Evolutionary conservation across 2,797 vertebrate genomes (phyloP).

Genomic region (Decapterus maruadsi): DNA sequence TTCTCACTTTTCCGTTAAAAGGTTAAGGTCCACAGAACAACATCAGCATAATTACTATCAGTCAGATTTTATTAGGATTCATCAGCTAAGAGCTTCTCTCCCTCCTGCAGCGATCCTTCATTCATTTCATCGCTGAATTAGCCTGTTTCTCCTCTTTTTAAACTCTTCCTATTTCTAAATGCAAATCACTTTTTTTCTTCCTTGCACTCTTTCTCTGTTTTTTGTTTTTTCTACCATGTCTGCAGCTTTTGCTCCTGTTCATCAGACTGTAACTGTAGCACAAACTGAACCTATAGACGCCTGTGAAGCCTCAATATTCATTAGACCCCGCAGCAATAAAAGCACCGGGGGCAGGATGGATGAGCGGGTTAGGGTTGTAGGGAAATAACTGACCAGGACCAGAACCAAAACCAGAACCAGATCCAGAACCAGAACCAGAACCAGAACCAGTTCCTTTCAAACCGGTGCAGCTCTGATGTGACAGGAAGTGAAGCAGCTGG

Average conservation of each 20-base stretch:
- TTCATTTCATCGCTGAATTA: constrained; percentile 86
- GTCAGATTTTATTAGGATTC: constrained; percentile 87
- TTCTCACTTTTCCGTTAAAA: constrained; percentile 77
- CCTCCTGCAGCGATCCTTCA: constrained; percentile 76
- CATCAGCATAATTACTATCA: constrained; percentile 86
- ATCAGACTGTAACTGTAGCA: neutral
- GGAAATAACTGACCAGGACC: too few relatives aligned
- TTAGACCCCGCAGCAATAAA: neutral
- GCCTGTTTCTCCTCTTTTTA: constrained; percentile 78
- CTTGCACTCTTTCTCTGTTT: too few relatives aligned
- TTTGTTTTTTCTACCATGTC: too few relatives aligned
- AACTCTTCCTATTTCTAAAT: constrained; percentile 76
- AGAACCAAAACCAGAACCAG: neutral
- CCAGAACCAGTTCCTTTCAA: too few relatives aligned
- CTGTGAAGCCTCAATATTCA: neutral
- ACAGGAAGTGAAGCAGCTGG: too few relatives aligned
- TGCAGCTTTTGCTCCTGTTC: constrained; percentile 1
- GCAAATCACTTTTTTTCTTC: constrained; percentile 51
- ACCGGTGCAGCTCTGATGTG: too few relatives aligned
- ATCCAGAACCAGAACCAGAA: too few relatives aligned
- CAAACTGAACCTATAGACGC: neutral
- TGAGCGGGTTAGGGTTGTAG: too few relatives aligned
- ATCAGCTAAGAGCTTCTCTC: constrained; percentile 77
- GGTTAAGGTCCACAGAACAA: constrained; percentile 85
- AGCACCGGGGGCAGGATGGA: too few relatives aligned